Conservation (phyloP, 2,797 vertebrate species). For the Decapterus maruadsi region DNA sequence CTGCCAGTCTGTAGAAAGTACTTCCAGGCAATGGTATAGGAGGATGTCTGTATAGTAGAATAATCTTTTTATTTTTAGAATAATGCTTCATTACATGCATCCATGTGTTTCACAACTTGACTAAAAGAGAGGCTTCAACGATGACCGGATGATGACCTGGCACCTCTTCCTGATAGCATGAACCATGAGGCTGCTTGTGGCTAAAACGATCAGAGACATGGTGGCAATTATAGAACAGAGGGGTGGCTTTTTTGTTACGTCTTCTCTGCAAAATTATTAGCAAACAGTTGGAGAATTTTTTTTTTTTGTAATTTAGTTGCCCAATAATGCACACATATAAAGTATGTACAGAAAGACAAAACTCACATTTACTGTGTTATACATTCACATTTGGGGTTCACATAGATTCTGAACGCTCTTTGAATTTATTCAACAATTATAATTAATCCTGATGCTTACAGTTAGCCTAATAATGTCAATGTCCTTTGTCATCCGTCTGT, state of each 20-base stretch:
- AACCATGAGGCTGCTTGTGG: too few relatives aligned
- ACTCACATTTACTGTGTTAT: neutral
- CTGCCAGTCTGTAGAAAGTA: neutral
- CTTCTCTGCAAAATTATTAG: neutral
- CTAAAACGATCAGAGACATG: too few relatives aligned
- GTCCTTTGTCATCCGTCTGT: constrained; percentile 20
- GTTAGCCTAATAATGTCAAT: neutral
- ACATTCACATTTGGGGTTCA: neutral
- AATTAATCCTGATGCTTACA: neutral
- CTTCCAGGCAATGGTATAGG: too few relatives aligned
- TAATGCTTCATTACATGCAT: too few relatives aligned
- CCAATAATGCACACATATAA: neutral
- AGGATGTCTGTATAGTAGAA: neutral
- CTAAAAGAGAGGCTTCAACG: neutral
- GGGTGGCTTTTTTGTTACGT: neutral
- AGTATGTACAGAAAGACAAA: neutral
- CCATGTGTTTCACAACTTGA: neutral
- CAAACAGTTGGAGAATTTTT: neutral
- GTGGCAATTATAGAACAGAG: neutral
- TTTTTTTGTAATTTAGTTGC: neutral
- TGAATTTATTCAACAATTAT: neutral
- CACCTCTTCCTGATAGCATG: too few relatives aligned
- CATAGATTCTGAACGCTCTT: neutral
- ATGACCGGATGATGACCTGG: neutral
- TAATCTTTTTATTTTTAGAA: too few relatives aligned